Evolutionary conservation across 2,113 vertebrate species (phyloP), one percentile per base, ranked within the genome.

Genomic region (Labeo catla): DNA sequence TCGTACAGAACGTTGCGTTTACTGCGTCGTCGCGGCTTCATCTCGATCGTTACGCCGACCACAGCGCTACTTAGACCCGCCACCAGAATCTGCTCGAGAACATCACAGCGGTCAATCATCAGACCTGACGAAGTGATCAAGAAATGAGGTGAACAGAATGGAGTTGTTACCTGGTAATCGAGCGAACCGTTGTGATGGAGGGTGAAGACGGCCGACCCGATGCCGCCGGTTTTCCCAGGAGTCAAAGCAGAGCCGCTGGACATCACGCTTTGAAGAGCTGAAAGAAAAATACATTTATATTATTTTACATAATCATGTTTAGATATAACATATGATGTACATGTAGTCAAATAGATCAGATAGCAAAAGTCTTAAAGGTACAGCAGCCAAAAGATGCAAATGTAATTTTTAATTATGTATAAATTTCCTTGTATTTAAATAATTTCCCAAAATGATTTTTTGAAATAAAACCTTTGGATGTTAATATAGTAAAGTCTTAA

Each of bases 261-360:
- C 88, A 99, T 96, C 86, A 99, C 97, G 0, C 98, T 98, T 87
- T 99, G 98, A 81, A 98, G 94, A 76, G 96, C 98, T 99, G 47
- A 59, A 39, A 83, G 13, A 54, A 13, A 54, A 13, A 54, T 15
- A 54, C 50, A 54, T 54, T 16, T 52, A 50, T 12, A 50, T 50
- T 0, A 52, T 52, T 52, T 52, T 10, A 52, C 50, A 52, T 52
- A 4, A 15, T 52, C 50, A 13, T 52, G 13, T 52, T 52, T 52
- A 52, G 50, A 52, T 52, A 52, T 13, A 52, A 52, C 50, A 4
- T 8, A 52, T 12, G 13, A 52, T 52, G 50, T 52, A 52, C 12
- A 15, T 52, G 4, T 52, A 52, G 12, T 52, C 50, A 52, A 52
- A 13, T 52, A 52, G 12, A 52, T 4, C 12, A 52, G 12, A 52